Evolutionary conservation across 2,113 vertebrate species (phyloP).

Genomic region (Abramis brama): DNA sequence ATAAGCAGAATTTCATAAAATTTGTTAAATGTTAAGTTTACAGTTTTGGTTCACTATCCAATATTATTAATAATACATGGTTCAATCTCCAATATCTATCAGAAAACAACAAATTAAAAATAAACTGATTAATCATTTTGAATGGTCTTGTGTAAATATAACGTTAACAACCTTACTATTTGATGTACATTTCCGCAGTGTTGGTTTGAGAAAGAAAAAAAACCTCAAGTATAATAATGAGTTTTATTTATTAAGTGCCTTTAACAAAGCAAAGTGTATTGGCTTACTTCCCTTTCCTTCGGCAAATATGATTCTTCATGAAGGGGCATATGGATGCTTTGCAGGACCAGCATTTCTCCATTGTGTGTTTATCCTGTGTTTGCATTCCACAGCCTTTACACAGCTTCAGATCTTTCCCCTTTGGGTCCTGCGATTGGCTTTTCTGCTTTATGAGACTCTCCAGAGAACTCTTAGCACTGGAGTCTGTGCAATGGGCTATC

Average conservation of each 20-base stretch:
- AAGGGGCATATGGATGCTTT: conserved; percentile 57
- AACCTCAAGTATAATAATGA: too few relatives aligned
- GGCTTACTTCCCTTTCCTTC: neutral
- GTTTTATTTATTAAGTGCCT: neutral
- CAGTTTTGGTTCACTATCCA: too few relatives aligned
- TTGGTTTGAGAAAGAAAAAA: too few relatives aligned
- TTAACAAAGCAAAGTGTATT: neutral
- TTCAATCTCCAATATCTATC: too few relatives aligned
- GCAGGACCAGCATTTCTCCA: conserved; percentile 62
- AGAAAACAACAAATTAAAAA: too few relatives aligned
- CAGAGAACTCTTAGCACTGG: conserved; percentile 44
- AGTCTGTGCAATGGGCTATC: conserved; percentile 56
- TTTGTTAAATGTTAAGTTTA: neutral
- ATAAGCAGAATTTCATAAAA: neutral
- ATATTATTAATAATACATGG: too few relatives aligned
- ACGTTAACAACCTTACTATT: too few relatives aligned
- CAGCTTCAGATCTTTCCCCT: neutral
- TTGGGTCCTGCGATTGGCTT: neutral
- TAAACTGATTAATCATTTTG: too few relatives aligned
- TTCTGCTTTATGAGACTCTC: conserved; percentile 57
- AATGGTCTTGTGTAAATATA: too few relatives aligned
- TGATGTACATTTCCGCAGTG: too few relatives aligned
- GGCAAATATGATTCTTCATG: conserved; percentile 60
- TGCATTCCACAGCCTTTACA: conserved; percentile 55
- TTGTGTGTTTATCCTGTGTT: conserved; percentile 37